Evolutionary conservation across 2,888 invertebrate genomes (phyloP), one percentile per base, ranked within the genome.

Genomic region (Lochmaea crataegi): DNA sequence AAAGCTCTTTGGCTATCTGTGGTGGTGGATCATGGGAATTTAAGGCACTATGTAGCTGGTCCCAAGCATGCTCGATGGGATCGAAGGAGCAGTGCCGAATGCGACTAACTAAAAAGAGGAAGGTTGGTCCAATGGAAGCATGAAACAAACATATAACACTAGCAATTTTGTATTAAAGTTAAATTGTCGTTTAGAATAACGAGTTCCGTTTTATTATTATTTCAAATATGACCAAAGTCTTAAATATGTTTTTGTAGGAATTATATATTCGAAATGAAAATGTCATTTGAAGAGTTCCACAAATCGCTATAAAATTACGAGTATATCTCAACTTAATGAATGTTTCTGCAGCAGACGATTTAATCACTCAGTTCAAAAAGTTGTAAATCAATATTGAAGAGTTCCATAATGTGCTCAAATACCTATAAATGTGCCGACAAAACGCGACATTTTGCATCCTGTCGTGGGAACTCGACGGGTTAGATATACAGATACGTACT

Each of bases 351-450:
- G 60, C 60, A 60, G 60, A 60, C 60, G 58, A 58, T 78, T 80
- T 79, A 66, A 80, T 79, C 80, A 76, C 79, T 79, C 80, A 81
- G 79, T 81, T 78, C 77, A 45, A 75, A 79, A 76, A 77, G 79
- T 75, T 79, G 81, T 83, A 83, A 82, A 82, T 83, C 82, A 82
- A 76, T 66, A 75, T 78, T 78, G 76, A 81, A 81, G 80, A 78
- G 78, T 76, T 80, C 78, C 76, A 77, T 80, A 79, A 80, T 80
- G 79, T 80, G 77, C 78, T 78, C 78, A 80, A 82, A 82, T 81
- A 81, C 70, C 72, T 71, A 78, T 79, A 83, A 82, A 83, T 79
- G 76, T 72, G 80, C 83, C 83, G 82, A 82, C 82, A 76, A 80
- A 80, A 77, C 69, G 68, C 76, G 74, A 72, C 77, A 79, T 82